Evolutionary conservation across 2,797 vertebrate genomes (phyloP).

Genomic region (Oreochromis mossambicus): DNA sequence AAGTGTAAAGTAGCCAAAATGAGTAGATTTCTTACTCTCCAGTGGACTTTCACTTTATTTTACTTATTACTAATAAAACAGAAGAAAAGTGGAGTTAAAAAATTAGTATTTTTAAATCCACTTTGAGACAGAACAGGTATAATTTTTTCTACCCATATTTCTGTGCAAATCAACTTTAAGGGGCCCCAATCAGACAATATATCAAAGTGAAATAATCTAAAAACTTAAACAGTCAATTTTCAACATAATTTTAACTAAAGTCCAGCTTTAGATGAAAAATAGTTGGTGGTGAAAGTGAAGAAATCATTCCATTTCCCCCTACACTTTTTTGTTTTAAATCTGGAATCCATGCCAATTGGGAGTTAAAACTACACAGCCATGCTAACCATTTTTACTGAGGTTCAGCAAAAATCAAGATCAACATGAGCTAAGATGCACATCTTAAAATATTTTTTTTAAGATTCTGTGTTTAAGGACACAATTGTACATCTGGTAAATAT

Average conservation of each 20-base stretch:
- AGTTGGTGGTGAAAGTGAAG: background rate
- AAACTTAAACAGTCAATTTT: background rate
- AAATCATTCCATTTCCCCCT: background rate
- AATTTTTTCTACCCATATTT: background rate
- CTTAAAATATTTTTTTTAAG: background rate
- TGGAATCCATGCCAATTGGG: background rate
- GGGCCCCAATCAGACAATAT: background rate
- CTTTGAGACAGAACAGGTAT: background rate
- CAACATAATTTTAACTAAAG: background rate
- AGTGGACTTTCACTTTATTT: background rate
- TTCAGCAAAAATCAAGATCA: background rate
- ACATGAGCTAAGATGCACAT: background rate
- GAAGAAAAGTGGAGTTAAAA: background rate
- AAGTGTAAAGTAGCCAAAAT: background rate
- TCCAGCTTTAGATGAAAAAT: background rate
- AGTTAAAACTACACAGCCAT: background rate
- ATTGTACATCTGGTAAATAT: background rate
- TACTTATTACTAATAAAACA: background rate
- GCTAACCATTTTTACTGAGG: background rate
- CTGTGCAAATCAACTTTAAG: background rate
- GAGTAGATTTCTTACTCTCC: background rate
- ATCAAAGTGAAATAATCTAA: background rate
- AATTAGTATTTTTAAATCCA: background rate
- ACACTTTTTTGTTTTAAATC: background rate
- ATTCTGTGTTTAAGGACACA: background rate